Conservation (phyloP, 2,888 invertebrate genomes). For the Pollenia griseotomentosa region DNA sequence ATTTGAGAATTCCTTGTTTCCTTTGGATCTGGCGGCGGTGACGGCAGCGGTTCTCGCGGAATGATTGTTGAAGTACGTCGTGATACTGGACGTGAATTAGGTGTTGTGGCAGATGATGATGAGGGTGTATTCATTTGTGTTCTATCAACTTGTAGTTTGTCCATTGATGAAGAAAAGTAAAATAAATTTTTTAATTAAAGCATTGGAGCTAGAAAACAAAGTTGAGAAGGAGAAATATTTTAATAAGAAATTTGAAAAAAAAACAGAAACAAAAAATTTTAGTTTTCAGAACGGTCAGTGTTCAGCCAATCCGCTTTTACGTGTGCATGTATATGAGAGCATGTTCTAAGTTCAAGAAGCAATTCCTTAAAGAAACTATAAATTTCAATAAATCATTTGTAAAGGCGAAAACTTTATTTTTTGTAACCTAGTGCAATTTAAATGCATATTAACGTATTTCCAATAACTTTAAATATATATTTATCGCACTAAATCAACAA, state of each 20-base stretch:
- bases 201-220: conserved; percentile 47
- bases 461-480: too few species aligned
- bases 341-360: too few species aligned
- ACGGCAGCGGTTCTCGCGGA: conserved; percentile 78
- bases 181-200: background rate
- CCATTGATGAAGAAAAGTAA: conserved; percentile 45
- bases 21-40: conserved; percentile 80
- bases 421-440: too few species aligned
- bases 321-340: too few species aligned
- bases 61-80: conserved; percentile 73
- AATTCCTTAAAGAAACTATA: too few species aligned
- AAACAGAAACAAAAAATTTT: background rate
- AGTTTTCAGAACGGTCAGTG: too few species aligned
- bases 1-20: conserved; percentile 66
- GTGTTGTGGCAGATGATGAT: conserved; percentile 62
- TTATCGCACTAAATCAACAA: too few species aligned
- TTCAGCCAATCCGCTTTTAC: too few species aligned
- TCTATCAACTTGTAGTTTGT: conserved; percentile 63
- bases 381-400: too few species aligned
- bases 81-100: conserved; percentile 71
- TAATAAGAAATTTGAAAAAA: background rate
- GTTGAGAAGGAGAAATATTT: background rate
- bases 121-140: conserved; percentile 68
- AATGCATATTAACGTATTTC: too few species aligned
- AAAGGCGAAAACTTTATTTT: too few species aligned